Base-by-base conservation (phyloP, 2,888 invertebrate species). In the Operophtera brumata region DNA sequence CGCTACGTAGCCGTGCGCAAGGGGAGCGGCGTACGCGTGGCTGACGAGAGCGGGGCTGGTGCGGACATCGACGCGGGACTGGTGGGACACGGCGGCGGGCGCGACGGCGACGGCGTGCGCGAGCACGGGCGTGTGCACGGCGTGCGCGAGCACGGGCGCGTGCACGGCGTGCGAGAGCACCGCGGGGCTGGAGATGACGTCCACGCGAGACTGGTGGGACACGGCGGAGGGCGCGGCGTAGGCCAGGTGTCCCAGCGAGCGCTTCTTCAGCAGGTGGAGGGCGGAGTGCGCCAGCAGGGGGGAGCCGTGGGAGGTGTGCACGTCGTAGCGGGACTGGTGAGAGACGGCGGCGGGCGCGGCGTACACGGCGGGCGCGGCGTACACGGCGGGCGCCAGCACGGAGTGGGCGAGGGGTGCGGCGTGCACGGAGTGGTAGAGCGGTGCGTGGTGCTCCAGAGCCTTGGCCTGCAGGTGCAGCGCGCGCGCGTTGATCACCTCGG, bases 401-500 rank as follows among this genome's bases (percentile, higher is more conserved):
- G 73, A 62, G 41, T 70, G 72, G 62, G 73, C 77, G 9, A 9
- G 1, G 28, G 82, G 76, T 67, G 66, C 69, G 44, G 62, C 61
- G 62, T 66, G 67, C 51, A 61, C 69, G 39, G 36, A 12, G 67
- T 71, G 71, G 14, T 45, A 39, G 66, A 77, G 77, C 80, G 84
- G 71, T 43, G 71, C 75, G 28, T 80, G 76, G 54, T 77, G 80
- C 39, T 87, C 88, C 75, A 90, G 74, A 50, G 86, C 86, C 68
- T 90, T 90, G 62, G 90, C 90, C 67, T 89, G 87, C 66, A 86
- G 82, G 71, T 90, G 90, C 62, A 88, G 66, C 61, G 85, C 86
- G 61, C 88, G 89, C 45, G 88, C 86, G 71, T 80, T 78, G 78
- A 88, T 85, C 66, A 90, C 90, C 62, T 87, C 89, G 9, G 87